Evolutionary conservation across 2,113 vertebrate genomes (phyloP), one percentile per base, ranked within the genome.

Genomic region (Lampris incognitus): DNA sequence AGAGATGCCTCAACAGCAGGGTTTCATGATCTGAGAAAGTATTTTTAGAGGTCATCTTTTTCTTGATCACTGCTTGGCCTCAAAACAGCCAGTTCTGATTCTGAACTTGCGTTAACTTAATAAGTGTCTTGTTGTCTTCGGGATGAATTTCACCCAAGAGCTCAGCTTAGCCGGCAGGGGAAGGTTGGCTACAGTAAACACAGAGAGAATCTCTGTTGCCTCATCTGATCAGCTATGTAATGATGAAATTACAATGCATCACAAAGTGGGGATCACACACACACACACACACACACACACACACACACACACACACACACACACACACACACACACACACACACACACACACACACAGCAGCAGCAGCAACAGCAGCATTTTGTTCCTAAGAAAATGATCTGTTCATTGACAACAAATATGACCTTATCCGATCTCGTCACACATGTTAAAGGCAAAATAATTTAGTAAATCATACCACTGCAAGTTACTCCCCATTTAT

Each of bases 231-330:
- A 46, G 7, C 44, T 46, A 46, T 4, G 44, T 7, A 46, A 73
- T 88, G 80, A 89, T 69, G 78, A 79, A 79, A 85, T 66, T 40
- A 60, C 41, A 42, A 56, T 48, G 80, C 72, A 87, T 85, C 66
- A 9, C n/a, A 40, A 46, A 6, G 9, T 4, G 38, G 13, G 7
- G 24, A 50, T 9, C 10, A 63, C 63, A 62, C 6, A 10, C 57
- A 40, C 73, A 2, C 50, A 52, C 10, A 11, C 50, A 9, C 24
- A 24, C 24, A 24, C 24, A 24, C 24, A 24, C 24, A 24, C 24
- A 24, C 24, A 24, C 24, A 24, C 24, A 24, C 24, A 24, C 24
- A 24, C 24, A 24, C 24, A 24, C 24, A 24, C 24, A 24, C 24
- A 24, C 24, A 24, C 24, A 24, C 24, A 24, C 24, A 24, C 24